Evolutionary conservation across 2,113 vertebrate species (phyloP), one percentile per base, ranked within the genome.

Genomic region (Ctenomys sociabilis): DNA sequence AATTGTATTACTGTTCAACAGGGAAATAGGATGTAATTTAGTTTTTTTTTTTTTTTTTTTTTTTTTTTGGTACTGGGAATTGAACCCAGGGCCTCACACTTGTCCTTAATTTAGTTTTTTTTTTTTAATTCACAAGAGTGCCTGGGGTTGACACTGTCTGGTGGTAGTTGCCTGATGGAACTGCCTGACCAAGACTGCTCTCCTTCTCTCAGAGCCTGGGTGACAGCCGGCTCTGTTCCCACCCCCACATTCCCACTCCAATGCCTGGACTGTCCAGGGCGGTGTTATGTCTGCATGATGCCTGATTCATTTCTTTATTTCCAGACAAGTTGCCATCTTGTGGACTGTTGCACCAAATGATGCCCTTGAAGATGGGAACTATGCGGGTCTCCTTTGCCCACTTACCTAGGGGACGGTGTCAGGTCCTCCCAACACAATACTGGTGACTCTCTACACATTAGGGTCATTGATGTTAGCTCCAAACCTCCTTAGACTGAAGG

Each of bases 1-100:
- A 94, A 78, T 57, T 28, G 43, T 45, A 59, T 85, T n/a, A 26
- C 24, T 0, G 2, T 75, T 61, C 95, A 54, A 32, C 70, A n/a
- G 94, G 92, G 88, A 97, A 88, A 35, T 14, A 21, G 54, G 63
- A 52, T 57, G n/a, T 88, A 68, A 95, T 88, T 49, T 92, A 35
- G 37, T 45, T 70, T 57, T 37, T 61, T 43, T 5, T 19, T 3
- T 13, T 17, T 5, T 17, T 57, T 57, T 17, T 57, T 57, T 57
- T 52, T 52, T 12, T 52, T 52, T 52, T 52, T n/a, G n/a, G 54
- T 57, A 57, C 54, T 17, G 54, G 54, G 17, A 57, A 57, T 57
- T 57, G 54, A 57, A 57, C 54, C 54, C 54, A 57, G 54, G 16
- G 54, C 54, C 54, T 57, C 54, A 57, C 14, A 17, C 54, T 54